Percentiles rank a stretch among this genome's conserved stretches.
phyloP scores from a whole-genome alignment of 2,888 invertebrate genomes.

The Pediacus dermestoides region DNA sequence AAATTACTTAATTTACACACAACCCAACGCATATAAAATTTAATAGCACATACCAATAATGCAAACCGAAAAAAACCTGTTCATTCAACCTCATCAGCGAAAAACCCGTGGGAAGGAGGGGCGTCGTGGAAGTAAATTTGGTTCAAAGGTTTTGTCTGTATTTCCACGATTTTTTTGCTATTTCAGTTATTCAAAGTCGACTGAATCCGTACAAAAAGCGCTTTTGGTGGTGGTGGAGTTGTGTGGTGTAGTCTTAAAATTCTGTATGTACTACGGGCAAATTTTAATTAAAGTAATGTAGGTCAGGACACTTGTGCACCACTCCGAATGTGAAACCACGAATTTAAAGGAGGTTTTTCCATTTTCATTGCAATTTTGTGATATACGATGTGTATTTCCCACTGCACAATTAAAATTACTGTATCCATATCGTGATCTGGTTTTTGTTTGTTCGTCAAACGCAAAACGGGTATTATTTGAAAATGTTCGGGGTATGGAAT shows the following conservation, averaged over 20 bases:
- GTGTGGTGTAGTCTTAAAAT: constrained; percentile 18
- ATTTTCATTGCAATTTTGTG: constrained; percentile 8
- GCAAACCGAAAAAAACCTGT: no score
- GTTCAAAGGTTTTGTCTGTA: constrained; percentile 3
- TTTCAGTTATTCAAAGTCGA: constrained; percentile 15
- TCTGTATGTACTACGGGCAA: constrained; percentile 19
- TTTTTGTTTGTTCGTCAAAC: no score
- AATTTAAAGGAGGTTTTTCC: constrained; percentile 8
- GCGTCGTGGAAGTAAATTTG: constrained; percentile 5
- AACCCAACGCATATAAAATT: no score
- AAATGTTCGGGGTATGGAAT: no score
- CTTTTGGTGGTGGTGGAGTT: background rate
- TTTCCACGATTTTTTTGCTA: constrained; percentile 8
- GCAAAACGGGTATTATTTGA: no score
- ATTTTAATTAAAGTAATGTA: constrained; percentile 27
- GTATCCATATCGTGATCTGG: no score
- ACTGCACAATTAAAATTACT: no score
- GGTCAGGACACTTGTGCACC: constrained; percentile 21
- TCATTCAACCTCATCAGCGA: no score
- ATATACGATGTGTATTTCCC: no score
- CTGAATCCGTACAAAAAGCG: constrained; percentile 14
- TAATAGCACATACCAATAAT: no score
- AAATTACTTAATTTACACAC: no score
- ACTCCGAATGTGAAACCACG: constrained; percentile 7
- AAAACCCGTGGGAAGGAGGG: no score